A percentile compares a stretch with the other conserved stretches of the same genome.
Evolutionary conservation across 2,797 vertebrate genomes (phyloP).

Genomic region (Phoxinus dragarum): DNA sequence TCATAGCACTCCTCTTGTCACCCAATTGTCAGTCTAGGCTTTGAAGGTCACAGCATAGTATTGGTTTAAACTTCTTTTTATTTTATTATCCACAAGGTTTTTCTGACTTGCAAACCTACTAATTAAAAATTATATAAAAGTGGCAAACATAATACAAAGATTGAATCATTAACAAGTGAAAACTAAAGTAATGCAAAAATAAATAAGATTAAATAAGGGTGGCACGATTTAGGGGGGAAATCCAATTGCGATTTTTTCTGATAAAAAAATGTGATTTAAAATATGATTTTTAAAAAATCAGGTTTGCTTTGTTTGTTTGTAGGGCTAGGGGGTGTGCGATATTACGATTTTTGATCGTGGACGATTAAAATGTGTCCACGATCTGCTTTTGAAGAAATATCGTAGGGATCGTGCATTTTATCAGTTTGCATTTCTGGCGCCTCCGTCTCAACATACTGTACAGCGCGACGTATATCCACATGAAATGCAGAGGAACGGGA

Average conservation of each 20-base stretch:
- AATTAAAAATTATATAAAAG: not conserved
- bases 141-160: not conserved
- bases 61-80: not conserved
- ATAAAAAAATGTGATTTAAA: not conserved
- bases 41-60: not conserved
- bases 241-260: not conserved
- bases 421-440: too few species aligned
- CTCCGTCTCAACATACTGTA: too few species aligned
- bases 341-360: too few species aligned
- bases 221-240: not conserved
- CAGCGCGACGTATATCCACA: too few species aligned
- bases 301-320: not conserved
- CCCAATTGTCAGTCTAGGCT: not conserved
- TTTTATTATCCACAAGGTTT: not conserved
- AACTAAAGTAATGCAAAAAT: not conserved
- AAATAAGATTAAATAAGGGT: not conserved
- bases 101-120: not conserved
- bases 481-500: too few species aligned
- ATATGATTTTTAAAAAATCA: not conserved
- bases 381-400: too few species aligned
- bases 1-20: not conserved
- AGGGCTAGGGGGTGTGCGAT: too few species aligned
- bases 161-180: not conserved
- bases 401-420: too few species aligned
- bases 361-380: too few species aligned